Evolutionary conservation across 2,888 invertebrate species (phyloP), one percentile per base, ranked within the genome.

Genomic region (Aethes cnicana): DNA sequence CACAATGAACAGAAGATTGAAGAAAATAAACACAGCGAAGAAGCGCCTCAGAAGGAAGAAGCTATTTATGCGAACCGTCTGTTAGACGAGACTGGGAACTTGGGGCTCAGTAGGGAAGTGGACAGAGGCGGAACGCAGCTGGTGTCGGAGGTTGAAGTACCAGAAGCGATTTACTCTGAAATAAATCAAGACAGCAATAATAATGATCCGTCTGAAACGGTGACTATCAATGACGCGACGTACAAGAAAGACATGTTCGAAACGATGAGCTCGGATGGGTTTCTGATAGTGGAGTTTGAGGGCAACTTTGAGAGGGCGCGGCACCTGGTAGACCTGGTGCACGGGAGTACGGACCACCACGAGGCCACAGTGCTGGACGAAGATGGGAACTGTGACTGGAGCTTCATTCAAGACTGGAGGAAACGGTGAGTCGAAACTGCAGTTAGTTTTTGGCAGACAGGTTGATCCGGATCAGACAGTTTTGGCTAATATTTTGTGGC

Each of bases 341-440:
- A 87, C 44, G 91, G 87, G 8, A 81, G 81, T 47, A 52, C 64
- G 1, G 84, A 88, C 43, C 87, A 83, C 44, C 87, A 88, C 55
- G 90, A 90, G 54, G 87, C 88, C 0, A 87, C 77, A 1, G 75
- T 88, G 35, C 70, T 88, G 14, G 90, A 90, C 36, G 87, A 88
- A 47, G 86, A 87, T 21, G 85, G 84, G 64, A 91, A 91, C 58
- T 92, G 92, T 57, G 94, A 94, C 73, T 94, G 94, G 94, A 94
- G 94, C 70, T 94, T 93, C 73, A 94, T 94, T 39, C 94, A 94
- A 76, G 92, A 92, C 69, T 94, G 94, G 94, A 90, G 94, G 69
- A 91, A 92, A 81, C 91, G 93, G 93, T 93, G 81, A 73, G 83
- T 75, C 20, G 43, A 46, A 35, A 28, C n/a, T 52, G 50, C 33